phyloP scores from a whole-genome alignment of 2,888 invertebrate species.

The Drosophila neonasuta region DNA sequence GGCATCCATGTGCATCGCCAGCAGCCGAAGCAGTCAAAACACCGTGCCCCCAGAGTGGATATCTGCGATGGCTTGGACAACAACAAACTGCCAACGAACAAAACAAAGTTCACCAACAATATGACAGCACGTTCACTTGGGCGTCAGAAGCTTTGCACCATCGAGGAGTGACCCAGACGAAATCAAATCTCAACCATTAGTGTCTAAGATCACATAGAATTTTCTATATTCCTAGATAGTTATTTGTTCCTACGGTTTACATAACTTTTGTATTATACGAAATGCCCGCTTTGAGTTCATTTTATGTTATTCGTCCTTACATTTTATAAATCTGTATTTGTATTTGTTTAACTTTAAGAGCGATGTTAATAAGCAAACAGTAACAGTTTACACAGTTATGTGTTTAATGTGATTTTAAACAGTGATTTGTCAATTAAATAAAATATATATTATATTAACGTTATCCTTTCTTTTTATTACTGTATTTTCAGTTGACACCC shows the following conservation, averaged over 20 bases:
- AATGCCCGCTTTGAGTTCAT: neutral
- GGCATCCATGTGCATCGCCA: conserved; percentile 83
- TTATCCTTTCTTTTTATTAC: neutral
- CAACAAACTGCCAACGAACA: conserved; percentile 17
- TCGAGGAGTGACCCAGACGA: conserved; percentile 67
- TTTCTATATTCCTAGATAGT: conserved; percentile 6
- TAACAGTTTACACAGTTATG: conserved; percentile 8
- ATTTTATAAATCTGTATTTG: neutral
- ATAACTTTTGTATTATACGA: conserved; percentile 16
- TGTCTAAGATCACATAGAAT: conserved; percentile 1
- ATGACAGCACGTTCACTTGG: conserved; percentile 59
- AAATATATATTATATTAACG: neutral
- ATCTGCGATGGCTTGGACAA: conserved; percentile 38
- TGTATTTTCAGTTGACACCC: too few relatives aligned
- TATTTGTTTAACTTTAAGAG: neutral
- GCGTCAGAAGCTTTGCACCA: conserved; percentile 74
- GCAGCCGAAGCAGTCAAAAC: conserved; percentile 49
- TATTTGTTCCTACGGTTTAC: conserved; percentile 37
- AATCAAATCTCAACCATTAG: conserved; percentile 8
- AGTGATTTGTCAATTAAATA: conserved; percentile 52
- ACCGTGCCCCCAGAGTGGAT: conserved; percentile 32
- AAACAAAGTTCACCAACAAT: conserved; percentile 43
- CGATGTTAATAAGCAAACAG: neutral
- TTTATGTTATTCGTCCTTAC: neutral
- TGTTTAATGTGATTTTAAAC: conserved; percentile 52